Conservation (phyloP, 2,113 vertebrate species). For the Charina bottae region DNA sequence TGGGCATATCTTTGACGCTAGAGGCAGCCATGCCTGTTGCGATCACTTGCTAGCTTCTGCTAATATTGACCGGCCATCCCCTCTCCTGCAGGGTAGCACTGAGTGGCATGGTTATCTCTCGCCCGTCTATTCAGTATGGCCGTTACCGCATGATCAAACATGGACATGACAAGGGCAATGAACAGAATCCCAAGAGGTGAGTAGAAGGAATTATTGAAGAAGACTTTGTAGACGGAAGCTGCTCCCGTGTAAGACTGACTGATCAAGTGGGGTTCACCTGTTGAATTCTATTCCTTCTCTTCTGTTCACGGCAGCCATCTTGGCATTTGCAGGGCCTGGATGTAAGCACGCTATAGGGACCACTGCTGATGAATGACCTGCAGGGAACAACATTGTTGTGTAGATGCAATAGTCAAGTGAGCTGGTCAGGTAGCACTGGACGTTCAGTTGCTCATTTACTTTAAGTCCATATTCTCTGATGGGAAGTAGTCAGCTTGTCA, state of each 20-base stretch:
- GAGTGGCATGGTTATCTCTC: slow-evolving; percentile 76
- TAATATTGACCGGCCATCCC: background rate
- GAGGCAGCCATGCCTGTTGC: background rate
- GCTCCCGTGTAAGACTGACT: background rate
- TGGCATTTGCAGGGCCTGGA: background rate
- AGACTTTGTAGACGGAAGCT: background rate
- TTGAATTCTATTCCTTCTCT: background rate
- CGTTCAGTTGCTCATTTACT: background rate
- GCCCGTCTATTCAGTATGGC: slow-evolving; percentile 73
- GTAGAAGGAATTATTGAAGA: background rate
- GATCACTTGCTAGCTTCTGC: background rate
- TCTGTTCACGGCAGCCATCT: background rate
- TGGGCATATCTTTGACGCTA: background rate
- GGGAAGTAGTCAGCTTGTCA: background rate
- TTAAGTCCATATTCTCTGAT: background rate
- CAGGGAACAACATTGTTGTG: background rate
- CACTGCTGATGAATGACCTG: background rate
- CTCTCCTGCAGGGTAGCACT: slow-evolving; percentile 75
- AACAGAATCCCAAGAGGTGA: slow-evolving; percentile 79
- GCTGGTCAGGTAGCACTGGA: too few relatives aligned
- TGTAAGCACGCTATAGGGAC: background rate
- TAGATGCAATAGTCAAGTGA: background rate
- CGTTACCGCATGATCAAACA: slow-evolving; percentile 86
- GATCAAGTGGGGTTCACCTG: background rate
- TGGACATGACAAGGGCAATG: slow-evolving; percentile 79